phyloP scores from a whole-genome alignment of 2,888 invertebrate species.

The Holacanthella duospinosa region DNA sequence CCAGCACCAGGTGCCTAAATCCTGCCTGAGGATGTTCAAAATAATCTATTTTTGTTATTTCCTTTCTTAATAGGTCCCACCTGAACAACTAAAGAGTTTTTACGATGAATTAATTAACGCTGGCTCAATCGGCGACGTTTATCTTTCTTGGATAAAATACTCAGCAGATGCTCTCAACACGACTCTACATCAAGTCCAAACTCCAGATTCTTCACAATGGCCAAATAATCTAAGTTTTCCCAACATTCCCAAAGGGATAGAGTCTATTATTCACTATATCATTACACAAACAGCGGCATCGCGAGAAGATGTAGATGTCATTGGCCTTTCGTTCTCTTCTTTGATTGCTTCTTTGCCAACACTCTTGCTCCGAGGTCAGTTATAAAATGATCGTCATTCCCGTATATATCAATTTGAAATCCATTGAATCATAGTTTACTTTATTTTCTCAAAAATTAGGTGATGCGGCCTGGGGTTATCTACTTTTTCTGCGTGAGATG shows the following conservation, averaged over 20 bases:
- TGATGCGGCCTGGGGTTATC: conserved; percentile 34
- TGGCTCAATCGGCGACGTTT: conserved; percentile 31
- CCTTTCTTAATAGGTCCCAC: conserved; percentile 26
- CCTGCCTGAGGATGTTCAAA: too few relatives aligned
- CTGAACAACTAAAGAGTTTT: conserved; percentile 24
- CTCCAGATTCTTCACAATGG: conserved; percentile 28
- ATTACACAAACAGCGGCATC: conserved; percentile 24
- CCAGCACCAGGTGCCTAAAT: too few relatives aligned
- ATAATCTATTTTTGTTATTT: background rate
- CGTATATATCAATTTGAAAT: too few relatives aligned
- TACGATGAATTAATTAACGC: conserved; percentile 31
- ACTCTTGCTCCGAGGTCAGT: conserved; percentile 29
- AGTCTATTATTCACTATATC: conserved; percentile 27
- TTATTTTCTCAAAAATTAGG: too few relatives aligned
- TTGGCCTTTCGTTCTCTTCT: conserved; percentile 29
- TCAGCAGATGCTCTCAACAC: conserved; percentile 35
- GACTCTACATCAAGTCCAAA: conserved; percentile 23
- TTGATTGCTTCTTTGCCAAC: conserved; percentile 32
- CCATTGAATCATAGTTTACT: too few relatives aligned
- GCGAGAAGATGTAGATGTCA: conserved; percentile 24
- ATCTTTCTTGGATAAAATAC: conserved; percentile 37
- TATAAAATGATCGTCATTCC: background rate
- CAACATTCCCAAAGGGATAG: conserved; percentile 25
- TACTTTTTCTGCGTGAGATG: conserved; percentile 35
- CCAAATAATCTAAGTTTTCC: conserved; percentile 35